These are phyloP conservation scores for Halyomorpha halys DNA, from an alignment of 1,140 invertebrate genomes.

Conservation along the genomic window DNA sequence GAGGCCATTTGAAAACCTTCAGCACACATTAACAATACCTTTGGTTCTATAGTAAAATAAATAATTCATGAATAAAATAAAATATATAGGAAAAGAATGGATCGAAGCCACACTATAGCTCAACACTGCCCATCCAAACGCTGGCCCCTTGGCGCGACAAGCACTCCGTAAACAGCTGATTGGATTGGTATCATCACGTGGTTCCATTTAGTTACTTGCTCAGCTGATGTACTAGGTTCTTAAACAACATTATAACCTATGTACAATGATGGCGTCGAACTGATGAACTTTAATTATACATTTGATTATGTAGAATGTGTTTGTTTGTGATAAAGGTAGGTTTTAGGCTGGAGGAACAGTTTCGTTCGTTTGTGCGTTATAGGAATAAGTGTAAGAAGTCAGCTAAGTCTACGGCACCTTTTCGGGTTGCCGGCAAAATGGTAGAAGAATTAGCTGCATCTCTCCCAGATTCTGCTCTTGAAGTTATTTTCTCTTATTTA, in stretches of 20 bases:
- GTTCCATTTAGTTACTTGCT: slow-evolving; percentile 3
- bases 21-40: too few species aligned
- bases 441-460: slow-evolving; percentile 34
- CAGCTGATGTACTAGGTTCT: slow-evolving; percentile 5
- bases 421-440: slow-evolving; percentile 32
- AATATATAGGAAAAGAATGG: background rate
- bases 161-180: slow-evolving; percentile 22
- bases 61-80: background rate
- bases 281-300: slow-evolving; percentile 6
- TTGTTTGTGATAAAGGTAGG: slow-evolving; percentile 12
- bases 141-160: slow-evolving; percentile 24
- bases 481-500: slow-evolving; percentile 89
- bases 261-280: slow-evolving; percentile 2
- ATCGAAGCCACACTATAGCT: background rate
- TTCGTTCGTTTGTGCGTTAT: background rate
- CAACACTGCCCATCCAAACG: slow-evolving; percentile 13
- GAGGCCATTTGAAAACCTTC: too few species aligned
- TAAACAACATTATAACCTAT: slow-evolving; percentile 9
- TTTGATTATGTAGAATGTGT: slow-evolving; percentile 17
- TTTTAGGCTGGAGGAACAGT: slow-evolving; percentile 14
- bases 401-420: background rate
- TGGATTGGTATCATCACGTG: slow-evolving; percentile 24
- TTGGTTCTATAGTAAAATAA: background rate
- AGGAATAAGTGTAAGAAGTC: slow-evolving; percentile 14
- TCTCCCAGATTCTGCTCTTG: slow-evolving; percentile 70